A percentile compares a stretch with the other conserved stretches of the same genome.
Evolutionary conservation across 2,113 vertebrate species (phyloP).

Genomic region (Eretmochelys imbricata): DNA sequence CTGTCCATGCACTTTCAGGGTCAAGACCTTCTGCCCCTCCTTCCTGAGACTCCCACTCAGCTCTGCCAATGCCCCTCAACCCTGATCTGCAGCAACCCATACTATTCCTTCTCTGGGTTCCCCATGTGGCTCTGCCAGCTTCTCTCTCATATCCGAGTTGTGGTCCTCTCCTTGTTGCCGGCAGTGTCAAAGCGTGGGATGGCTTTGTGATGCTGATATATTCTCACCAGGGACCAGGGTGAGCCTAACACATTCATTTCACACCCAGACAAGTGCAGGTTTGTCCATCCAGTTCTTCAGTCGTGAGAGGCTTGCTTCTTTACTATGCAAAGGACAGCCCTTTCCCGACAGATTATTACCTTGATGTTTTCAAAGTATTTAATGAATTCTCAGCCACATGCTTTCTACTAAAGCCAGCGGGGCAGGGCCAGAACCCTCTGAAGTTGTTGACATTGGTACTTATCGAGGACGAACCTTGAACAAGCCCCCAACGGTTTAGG

Average conservation of each 20-base stretch:
- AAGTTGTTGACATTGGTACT: not conserved
- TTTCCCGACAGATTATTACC: not conserved
- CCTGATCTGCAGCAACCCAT: not conserved
- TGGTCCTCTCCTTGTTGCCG: not conserved
- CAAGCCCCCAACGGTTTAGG: not conserved
- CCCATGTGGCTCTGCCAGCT: not conserved
- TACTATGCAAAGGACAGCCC: not conserved
- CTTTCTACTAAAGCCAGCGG: slow-evolving; percentile 63
- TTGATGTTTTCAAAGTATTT: not conserved
- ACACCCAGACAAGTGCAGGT: not conserved
- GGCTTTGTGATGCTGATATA: not conserved
- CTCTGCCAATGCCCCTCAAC: not conserved
- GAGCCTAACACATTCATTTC: not conserved
- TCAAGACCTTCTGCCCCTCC: not conserved
- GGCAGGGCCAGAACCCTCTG: slow-evolving; percentile 9
- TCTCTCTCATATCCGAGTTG: too few species aligned
- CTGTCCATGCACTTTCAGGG: not conserved
- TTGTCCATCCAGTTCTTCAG: not conserved
- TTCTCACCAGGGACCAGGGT: not conserved
- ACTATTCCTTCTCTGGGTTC: not conserved
- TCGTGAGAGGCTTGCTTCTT: not conserved
- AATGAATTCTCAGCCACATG: not conserved
- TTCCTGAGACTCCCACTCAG: not conserved
- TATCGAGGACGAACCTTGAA: slow-evolving; percentile 46
- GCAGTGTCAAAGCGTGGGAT: not conserved